A percentile compares a stretch with the other conserved stretches of the same genome.
phyloP scores from a whole-genome alignment of 2,888 invertebrate species.

The Acutogordius australiensis region DNA sequence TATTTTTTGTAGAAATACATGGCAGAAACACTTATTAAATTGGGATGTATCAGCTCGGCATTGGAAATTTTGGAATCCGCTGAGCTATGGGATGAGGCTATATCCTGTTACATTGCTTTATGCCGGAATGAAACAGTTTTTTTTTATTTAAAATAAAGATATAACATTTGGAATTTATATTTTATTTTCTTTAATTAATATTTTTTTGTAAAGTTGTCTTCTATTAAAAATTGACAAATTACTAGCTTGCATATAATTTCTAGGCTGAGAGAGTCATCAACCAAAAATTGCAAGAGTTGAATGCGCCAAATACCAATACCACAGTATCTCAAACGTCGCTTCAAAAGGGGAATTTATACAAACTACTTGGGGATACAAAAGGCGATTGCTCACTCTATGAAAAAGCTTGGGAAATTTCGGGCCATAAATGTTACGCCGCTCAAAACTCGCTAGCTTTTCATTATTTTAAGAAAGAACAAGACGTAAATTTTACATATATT shows the following conservation, averaged over 20 bases:
- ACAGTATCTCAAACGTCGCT: slow-evolving; percentile 41
- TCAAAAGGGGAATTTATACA: slow-evolving; percentile 57
- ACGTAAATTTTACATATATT: too few species aligned
- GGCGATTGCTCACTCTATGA: slow-evolving; percentile 49
- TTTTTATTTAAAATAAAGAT: too few species aligned
- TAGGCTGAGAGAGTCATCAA: too few species aligned
- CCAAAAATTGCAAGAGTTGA: too few species aligned
- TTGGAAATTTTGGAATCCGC: background rate
- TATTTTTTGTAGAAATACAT: background rate
- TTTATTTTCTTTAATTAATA: too few species aligned
- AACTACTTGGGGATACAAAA: slow-evolving; percentile 59
- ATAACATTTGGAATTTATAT: too few species aligned
- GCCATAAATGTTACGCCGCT: slow-evolving; percentile 45
- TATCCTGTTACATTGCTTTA: background rate
- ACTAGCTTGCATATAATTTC: too few species aligned
- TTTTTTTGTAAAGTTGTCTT: too few species aligned
- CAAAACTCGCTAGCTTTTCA: slow-evolving; percentile 56
- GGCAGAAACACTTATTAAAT: background rate
- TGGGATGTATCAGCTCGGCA: background rate
- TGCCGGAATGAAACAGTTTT: background rate
- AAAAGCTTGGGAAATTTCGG: slow-evolving; percentile 64
- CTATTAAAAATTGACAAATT: too few species aligned
- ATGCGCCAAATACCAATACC: slow-evolving; percentile 37
- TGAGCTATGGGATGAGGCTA: background rate
- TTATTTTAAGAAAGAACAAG: slow-evolving; percentile 37